phyloP scores from a whole-genome alignment of 2,888 invertebrate genomes.

The Toxonevra muliebris region DNA sequence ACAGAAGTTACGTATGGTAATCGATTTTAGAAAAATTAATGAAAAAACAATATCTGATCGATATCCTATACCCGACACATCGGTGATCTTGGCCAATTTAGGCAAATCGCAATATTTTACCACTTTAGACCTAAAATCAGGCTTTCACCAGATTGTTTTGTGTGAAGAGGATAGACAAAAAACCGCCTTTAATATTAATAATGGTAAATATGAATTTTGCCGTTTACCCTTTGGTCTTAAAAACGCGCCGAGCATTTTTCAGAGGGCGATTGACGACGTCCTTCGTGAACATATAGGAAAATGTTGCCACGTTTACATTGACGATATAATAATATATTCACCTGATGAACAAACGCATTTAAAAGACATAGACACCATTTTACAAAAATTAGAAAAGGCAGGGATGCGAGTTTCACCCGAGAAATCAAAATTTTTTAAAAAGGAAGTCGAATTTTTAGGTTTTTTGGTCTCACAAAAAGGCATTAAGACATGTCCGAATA shows the following conservation, averaged over 20 bases:
- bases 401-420: constrained; percentile 12
- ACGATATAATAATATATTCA: constrained; percentile 26
- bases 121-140: constrained; percentile 21
- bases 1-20: constrained; percentile 1
- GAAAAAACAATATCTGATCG: constrained; percentile 12
- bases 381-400: constrained; percentile 11
- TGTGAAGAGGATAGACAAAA: constrained; percentile 14
- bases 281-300: constrained; percentile 20
- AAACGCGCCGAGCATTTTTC: constrained; percentile 25
- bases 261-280: constrained; percentile 19
- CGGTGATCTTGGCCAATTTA: not conserved
- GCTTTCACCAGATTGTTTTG: constrained; percentile 31
- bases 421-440: constrained; percentile 16
- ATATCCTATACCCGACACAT: constrained; percentile 19
- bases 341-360: constrained; percentile 10
- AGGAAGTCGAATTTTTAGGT: constrained; percentile 26
- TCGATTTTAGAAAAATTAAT: constrained; percentile 22
- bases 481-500: constrained; percentile 30
- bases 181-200: constrained; percentile 26
- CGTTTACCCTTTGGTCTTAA: constrained; percentile 27
- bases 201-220: constrained; percentile 26
- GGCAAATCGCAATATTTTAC: constrained; percentile 26
- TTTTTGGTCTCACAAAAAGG: constrained; percentile 31
- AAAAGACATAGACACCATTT: not conserved
- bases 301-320: constrained; percentile 21